phyloP scores from a whole-genome alignment of 2,888 invertebrate species.

The Globia sparganii region DNA sequence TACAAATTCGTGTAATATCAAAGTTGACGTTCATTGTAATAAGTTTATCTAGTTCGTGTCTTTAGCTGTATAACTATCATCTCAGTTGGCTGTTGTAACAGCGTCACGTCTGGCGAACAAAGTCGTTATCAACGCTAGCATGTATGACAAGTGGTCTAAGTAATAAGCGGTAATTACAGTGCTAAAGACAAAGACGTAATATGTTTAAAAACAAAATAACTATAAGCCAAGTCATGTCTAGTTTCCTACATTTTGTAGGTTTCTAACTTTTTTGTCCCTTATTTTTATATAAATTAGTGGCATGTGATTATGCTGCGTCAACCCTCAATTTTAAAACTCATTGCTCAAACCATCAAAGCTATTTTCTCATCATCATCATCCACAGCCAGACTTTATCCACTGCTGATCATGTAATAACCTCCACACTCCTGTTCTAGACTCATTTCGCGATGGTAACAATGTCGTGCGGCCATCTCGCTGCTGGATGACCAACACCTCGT shows the following conservation, averaged over 20 bases:
- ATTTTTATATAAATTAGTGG: background rate
- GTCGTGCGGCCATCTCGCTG: background rate
- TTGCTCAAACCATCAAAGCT: background rate
- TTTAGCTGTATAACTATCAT: slow-evolving; percentile 35
- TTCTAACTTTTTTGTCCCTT: background rate
- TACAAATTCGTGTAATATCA: slow-evolving; percentile 44
- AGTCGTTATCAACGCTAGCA: slow-evolving; percentile 66
- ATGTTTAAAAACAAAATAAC: no score
- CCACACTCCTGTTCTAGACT: background rate
- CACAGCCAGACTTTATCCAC: background rate
- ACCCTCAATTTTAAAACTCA: background rate
- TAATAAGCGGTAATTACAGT: slow-evolving; percentile 42
- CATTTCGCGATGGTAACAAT: background rate
- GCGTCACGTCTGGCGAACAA: slow-evolving; percentile 66
- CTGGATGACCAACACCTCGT: background rate
- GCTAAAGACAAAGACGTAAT: background rate
- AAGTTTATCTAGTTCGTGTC: slow-evolving; percentile 53
- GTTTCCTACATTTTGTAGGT: no score
- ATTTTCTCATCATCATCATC: background rate
- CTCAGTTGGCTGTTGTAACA: slow-evolving; percentile 47
- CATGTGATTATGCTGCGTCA: background rate
- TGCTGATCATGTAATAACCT: background rate
- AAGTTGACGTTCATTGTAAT: slow-evolving; percentile 40
- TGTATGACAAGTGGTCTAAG: slow-evolving; percentile 58
- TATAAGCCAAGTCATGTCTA: background rate